Conservation (phyloP, 1,140 invertebrate species). For the Platyscapa corneri region DNA sequence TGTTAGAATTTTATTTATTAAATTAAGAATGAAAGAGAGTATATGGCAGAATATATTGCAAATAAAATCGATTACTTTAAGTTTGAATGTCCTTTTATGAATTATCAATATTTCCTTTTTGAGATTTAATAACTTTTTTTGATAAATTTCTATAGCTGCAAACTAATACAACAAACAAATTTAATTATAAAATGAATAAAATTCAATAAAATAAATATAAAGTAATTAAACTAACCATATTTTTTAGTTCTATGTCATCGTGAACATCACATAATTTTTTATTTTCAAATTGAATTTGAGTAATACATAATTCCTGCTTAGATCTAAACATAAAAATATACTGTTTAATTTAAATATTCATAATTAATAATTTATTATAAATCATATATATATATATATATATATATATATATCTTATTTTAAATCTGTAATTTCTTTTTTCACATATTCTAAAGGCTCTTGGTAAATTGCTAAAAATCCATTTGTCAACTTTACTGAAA, state of each 20-base stretch:
- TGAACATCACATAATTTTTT: slow-evolving; percentile 65
- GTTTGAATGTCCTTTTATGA: slow-evolving; percentile 67
- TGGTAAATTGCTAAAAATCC: slow-evolving; percentile 67
- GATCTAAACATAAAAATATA: slow-evolving; percentile 57
- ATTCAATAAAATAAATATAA: not conserved
- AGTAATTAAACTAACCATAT: slow-evolving; percentile 53
- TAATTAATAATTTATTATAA: no score
- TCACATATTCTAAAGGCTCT: slow-evolving; percentile 63
- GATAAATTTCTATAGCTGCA: slow-evolving; percentile 64
- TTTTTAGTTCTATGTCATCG: slow-evolving; percentile 66
- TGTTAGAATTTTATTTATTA: slow-evolving; percentile 37
- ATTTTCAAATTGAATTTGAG: slow-evolving; percentile 69
- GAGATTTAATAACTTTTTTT: slow-evolving; percentile 66
- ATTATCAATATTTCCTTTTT: slow-evolving; percentile 69
- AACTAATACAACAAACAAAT: slow-evolving; percentile 59
- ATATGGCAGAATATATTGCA: no score
- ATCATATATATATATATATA: no score
- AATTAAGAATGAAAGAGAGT: no score
- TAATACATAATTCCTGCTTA: slow-evolving; percentile 67
- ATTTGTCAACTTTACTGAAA: slow-evolving; percentile 61
- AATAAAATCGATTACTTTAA: no score
- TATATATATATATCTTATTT: slow-evolving; percentile 60
- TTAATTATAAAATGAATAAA: slow-evolving; percentile 1
- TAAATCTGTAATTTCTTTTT: slow-evolving; percentile 67
- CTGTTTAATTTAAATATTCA: not conserved